Conservation (phyloP, 1,140 invertebrate genomes). For the Carcinoscorpius rotundicauda region DNA sequence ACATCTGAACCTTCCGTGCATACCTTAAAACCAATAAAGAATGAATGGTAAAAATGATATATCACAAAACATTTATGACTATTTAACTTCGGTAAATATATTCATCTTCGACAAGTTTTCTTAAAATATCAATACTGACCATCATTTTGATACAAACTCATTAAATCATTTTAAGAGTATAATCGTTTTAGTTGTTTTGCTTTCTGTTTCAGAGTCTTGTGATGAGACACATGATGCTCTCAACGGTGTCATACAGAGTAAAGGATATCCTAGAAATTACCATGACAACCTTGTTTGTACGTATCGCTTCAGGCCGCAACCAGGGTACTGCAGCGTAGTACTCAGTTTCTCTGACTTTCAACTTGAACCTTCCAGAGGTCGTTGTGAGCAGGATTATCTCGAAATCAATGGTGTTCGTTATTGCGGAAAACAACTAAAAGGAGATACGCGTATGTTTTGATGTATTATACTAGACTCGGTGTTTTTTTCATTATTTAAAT, state of each 20-base stretch:
- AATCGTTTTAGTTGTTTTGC: too few species aligned
- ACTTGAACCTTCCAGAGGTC: slow-evolving; percentile 17
- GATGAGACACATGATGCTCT: slow-evolving; percentile 17
- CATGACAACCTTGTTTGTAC: slow-evolving; percentile 20
- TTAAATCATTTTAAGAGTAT: too few species aligned
- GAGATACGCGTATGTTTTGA: slow-evolving; percentile 22
- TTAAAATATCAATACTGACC: too few species aligned
- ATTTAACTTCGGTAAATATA: too few species aligned
- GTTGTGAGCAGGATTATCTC: slow-evolving; percentile 23
- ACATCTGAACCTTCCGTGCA: too few species aligned
- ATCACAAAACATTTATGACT: too few species aligned
- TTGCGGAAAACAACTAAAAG: slow-evolving; percentile 24
- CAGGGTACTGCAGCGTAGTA: slow-evolving; percentile 21
- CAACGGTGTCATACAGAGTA: slow-evolving; percentile 21
- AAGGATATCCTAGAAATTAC: slow-evolving; percentile 23
- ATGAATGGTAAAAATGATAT: too few species aligned
- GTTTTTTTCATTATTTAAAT: not conserved
- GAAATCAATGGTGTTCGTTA: slow-evolving; percentile 26
- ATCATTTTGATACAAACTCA: too few species aligned
- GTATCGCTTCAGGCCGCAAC: slow-evolving; percentile 20
- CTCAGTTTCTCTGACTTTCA: slow-evolving; percentile 24
- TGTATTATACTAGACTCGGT: not conserved
- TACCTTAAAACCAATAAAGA: too few species aligned
- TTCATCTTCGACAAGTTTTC: too few species aligned
- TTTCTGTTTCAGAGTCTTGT: slow-evolving; percentile 4